These are phyloP conservation scores for Lucinisca nassula DNA, from an alignment of 2,888 invertebrate species.

Conservation along the genomic window DNA sequence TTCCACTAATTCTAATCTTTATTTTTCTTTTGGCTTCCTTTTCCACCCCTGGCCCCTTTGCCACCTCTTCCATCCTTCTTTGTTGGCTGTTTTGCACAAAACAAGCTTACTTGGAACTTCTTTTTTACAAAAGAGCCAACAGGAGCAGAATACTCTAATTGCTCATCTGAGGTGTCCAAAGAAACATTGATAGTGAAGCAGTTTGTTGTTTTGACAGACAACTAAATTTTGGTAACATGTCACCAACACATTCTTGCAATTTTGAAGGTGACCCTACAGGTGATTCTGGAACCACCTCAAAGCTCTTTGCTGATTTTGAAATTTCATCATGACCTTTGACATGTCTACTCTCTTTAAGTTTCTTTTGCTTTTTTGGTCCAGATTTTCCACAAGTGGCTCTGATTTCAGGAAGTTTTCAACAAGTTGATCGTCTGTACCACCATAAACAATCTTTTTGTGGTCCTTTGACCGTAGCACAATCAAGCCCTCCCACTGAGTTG, in stretches of 20 bases:
- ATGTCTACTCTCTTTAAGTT: neutral
- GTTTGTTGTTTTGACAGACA: neutral
- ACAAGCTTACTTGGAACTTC: too few species aligned
- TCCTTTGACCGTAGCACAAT: neutral
- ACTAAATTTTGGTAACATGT: neutral
- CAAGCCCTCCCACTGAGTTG: neutral
- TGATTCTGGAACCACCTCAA: neutral
- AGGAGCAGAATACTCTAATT: neutral
- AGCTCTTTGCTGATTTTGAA: too few species aligned
- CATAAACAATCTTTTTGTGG: neutral
- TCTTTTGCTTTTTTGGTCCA: neutral
- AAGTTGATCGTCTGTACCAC: neutral
- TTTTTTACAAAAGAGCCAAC: neutral
- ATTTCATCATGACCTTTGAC: neutral
- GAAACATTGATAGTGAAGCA: too few species aligned
- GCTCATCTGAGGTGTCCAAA: neutral
- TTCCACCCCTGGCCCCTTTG: too few species aligned
- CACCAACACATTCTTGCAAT: neutral
- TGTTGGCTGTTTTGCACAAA: too few species aligned
- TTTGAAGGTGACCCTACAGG: neutral
- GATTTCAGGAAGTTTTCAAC: neutral
- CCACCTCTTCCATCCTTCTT: too few species aligned
- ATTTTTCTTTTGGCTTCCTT: too few species aligned
- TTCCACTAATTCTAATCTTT: too few species aligned
- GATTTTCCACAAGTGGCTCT: neutral